Evolutionary conservation across 2,113 vertebrate genomes (phyloP), one percentile per base, ranked within the genome.

Genomic region (Pluvialis apricaria): DNA sequence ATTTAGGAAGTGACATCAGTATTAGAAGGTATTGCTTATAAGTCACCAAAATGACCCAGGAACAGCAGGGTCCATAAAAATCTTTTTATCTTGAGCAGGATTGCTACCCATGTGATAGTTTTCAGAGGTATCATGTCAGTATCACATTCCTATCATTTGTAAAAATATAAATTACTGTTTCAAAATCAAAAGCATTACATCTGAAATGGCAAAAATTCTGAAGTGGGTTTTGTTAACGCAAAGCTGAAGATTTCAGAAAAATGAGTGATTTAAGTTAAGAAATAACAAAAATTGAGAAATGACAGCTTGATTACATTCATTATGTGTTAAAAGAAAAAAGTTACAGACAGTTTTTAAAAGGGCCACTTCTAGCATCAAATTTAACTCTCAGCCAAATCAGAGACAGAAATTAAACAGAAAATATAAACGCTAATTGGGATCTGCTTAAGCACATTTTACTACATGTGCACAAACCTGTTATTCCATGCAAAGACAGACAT

Each of bases 231-330:
- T 52, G 28, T 58, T 81, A 91, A 79, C 0, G 8, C 11, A 64
- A 79, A 95, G 42, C 69, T 72, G 31, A 91, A 79, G 65, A 84
- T 26, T 57, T 79, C 64, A 68, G n/a, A 85, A 94, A 92, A 83
- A 44, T 5, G 8, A 82, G 9, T 17, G 9, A 96, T 66, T 81
- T 73, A 92, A 88, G 65, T 52, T 73, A 55, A 75, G 66, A 86
- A 96, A 73, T 60, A 88, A 83, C 22, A 75, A 86, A 94, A 88
- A 90, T 58, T 86, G 94, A 89, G 83, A 94, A 75, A 79, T 44
- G 52, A 94, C 49, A 75, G 49, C 52, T 92, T 89, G 60, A 71
- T 92, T 92, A 72, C 31, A 76, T 84, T 94, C 58, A 61, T 79
- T 84, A 79, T 49, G 52, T 65, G 24, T 72, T 82, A 86, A 40